Conservation (phyloP, 2,797 vertebrate genomes). For the Falco peregrinus region DNA sequence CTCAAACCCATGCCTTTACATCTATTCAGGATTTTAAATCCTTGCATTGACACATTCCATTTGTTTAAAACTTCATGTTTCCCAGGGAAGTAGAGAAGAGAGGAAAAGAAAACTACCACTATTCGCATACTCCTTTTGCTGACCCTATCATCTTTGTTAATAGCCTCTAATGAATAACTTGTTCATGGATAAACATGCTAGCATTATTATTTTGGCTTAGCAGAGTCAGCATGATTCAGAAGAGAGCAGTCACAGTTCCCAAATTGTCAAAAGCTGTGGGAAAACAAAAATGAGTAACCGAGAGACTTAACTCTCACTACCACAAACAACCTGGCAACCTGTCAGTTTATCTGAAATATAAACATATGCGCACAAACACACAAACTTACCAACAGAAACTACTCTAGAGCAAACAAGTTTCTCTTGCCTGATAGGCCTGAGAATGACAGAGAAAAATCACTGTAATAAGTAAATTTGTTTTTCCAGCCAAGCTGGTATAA, state of each 20-base stretch:
- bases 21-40: neutral
- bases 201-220: constrained; percentile 13
- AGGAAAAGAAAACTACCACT: neutral
- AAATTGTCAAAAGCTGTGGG: neutral
- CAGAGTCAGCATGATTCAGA: constrained; percentile 31
- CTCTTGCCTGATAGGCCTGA: neutral
- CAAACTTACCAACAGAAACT: neutral
- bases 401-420: neutral
- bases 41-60: neutral
- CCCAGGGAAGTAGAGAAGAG: neutral
- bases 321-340: neutral
- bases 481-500: neutral
- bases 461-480: neutral
- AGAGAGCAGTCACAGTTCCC: neutral
- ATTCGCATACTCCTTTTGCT: neutral
- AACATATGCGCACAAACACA: neutral
- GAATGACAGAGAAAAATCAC: neutral
- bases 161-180: constrained; percentile 2
- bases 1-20: neutral
- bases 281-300: constrained; percentile 3
- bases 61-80: neutral
- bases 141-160: neutral
- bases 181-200: neutral
- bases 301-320: neutral
- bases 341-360: neutral